A percentile compares a stretch with the other conserved stretches of the same genome.
Evolutionary conservation across 1,140 invertebrate genomes (phyloP).

Genomic region (Papilio dardanus): DNA sequence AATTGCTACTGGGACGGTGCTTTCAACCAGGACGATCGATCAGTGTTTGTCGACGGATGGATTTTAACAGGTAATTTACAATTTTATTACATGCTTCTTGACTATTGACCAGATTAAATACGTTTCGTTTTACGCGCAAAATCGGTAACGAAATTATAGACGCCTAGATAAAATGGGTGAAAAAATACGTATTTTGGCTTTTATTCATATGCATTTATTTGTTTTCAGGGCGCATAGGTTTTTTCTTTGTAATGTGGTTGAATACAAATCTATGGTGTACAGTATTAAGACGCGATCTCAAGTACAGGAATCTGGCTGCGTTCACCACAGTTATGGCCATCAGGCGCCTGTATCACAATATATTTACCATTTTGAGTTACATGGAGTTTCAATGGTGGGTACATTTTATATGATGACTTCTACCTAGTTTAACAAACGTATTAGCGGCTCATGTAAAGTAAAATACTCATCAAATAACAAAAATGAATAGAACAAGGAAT

Average conservation of each 20-base stretch:
- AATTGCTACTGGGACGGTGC: conserved; percentile 28
- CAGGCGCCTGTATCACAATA: conserved; percentile 46
- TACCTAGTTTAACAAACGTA: too few species aligned
- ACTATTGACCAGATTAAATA: background rate
- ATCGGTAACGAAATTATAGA: background rate
- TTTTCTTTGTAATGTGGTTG: conserved; percentile 52
- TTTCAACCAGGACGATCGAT: background rate
- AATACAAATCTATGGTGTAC: conserved; percentile 52
- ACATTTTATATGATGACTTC: background rate
- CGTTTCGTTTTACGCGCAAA: conserved; percentile 8
- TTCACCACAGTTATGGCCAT: conserved; percentile 53
- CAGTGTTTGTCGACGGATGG: conserved; percentile 12
- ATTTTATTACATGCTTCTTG: background rate
- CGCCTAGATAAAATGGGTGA: too few species aligned
- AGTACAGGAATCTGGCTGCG: conserved; percentile 62
- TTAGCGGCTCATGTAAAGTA: too few species aligned
- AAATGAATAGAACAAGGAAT: too few species aligned
- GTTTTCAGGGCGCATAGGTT: conserved; percentile 55
- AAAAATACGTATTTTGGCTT: too few species aligned
- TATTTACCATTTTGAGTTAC: conserved; percentile 37
- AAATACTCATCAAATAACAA: too few species aligned
- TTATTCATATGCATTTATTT: conserved; percentile 1
- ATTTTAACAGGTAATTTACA: conserved; percentile 21
- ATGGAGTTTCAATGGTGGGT: conserved; percentile 35
- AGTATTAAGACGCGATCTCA: conserved; percentile 53